A percentile compares a stretch with the other conserved stretches of the same genome.
These are phyloP conservation scores for Bothrops jararaca DNA, from an alignment of 2,113 vertebrate genomes.

Conservation along the genomic window DNA sequence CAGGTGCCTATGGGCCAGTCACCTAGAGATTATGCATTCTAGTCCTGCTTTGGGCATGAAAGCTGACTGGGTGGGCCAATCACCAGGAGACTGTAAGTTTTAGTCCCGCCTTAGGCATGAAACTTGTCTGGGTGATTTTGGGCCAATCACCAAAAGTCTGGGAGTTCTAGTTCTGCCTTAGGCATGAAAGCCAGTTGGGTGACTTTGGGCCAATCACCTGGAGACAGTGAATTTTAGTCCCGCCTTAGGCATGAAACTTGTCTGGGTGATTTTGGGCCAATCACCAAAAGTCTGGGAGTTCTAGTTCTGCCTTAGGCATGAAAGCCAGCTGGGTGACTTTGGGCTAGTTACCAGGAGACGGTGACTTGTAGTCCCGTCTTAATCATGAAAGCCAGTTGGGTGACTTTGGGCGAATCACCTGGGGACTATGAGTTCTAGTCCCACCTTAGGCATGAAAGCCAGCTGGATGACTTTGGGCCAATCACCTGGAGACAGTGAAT, in stretches of 20 bases:
- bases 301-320: background rate
- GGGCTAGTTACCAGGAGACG: background rate
- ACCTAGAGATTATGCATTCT: too few species aligned
- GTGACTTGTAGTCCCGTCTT: fast-evolving
- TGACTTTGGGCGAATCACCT: background rate
- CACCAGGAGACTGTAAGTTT: too few species aligned
- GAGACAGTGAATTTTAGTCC: too few species aligned
- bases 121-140: too few species aligned
- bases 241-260: too few species aligned
- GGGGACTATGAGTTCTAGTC: fast-evolving
- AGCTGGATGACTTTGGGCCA: fast-evolving
- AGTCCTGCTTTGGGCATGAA: too few species aligned
- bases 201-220: too few species aligned
- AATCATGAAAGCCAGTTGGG: background rate
- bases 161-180: background rate
- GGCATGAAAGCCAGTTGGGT: background rate
- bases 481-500: fast-evolving
- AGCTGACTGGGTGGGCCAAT: too few species aligned
- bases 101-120: too few species aligned
- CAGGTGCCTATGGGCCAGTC: background rate
- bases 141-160: too few species aligned
- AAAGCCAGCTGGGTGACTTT: background rate
- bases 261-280: background rate
- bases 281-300: background rate
- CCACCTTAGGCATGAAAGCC: background rate